These are phyloP conservation scores for Plusia festucae DNA, from an alignment of 2,888 invertebrate genomes.

Conservation along the genomic window DNA sequence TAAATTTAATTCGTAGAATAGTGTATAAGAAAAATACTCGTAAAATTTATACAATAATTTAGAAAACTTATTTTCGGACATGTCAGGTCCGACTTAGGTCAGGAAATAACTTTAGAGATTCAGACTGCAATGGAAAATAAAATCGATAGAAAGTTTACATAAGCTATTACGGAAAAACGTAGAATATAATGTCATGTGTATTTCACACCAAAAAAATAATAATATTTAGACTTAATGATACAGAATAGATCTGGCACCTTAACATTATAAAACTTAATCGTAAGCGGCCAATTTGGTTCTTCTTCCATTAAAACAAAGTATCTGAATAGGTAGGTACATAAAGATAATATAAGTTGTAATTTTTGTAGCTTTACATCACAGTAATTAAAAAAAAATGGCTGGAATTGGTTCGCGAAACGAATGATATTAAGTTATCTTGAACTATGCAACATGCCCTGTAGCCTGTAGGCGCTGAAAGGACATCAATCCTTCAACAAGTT, in stretches of 20 bases:
- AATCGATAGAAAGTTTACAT: neutral
- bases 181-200: neutral
- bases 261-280: slow-evolving; percentile 1
- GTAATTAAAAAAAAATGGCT: too few species aligned
- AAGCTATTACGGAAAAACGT: neutral
- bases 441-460: too few species aligned
- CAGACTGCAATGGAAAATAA: slow-evolving; percentile 1
- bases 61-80: neutral
- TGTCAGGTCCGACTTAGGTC: too few species aligned
- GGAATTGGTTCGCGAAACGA: neutral
- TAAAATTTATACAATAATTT: neutral
- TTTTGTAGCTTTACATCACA: neutral
- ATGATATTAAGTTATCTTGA: neutral
- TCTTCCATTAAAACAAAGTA: neutral
- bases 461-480: neutral
- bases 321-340: neutral
- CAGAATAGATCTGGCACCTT: neutral
- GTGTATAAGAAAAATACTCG: neutral
- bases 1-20: neutral
- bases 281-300: slow-evolving; percentile 1
- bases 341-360: neutral
- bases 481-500: neutral
- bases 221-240: neutral
- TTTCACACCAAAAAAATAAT: too few species aligned
- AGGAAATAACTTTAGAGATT: slow-evolving; percentile 1